Conservation (phyloP, 2,888 invertebrate species). For the Cyclophora punctaria region DNA sequence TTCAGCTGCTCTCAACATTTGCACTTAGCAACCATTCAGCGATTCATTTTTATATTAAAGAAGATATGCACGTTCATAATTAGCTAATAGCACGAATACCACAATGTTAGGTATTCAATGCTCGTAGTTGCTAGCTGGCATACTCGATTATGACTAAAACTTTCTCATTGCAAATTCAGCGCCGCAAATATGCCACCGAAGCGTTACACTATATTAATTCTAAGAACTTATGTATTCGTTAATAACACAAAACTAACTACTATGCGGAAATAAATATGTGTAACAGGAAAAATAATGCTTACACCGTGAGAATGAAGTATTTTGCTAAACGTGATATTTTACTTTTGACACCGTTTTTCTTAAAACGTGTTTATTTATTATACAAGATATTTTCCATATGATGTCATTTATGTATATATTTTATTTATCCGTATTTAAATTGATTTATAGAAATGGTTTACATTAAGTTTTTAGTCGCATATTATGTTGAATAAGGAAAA, state of each 20-base stretch:
- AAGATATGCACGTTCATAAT: no score
- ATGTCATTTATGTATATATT: conserved; percentile 22
- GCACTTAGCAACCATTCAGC: no score
- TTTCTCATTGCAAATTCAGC: conserved; percentile 6
- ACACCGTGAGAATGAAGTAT: conserved; percentile 33
- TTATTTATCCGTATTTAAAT: no score
- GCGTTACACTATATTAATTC: conserved; percentile 8
- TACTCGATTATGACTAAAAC: conserved; percentile 2
- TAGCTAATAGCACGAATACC: no score
- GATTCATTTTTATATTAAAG: no score
- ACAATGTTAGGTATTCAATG: no score
- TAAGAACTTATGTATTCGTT: conserved; percentile 11
- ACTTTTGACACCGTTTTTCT: neutral
- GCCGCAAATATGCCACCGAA: conserved; percentile 2
- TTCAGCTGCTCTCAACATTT: no score
- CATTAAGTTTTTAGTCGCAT: no score
- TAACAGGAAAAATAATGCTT: conserved; percentile 27
- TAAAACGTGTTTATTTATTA: conserved; percentile 34
- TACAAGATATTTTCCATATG: conserved; percentile 12
- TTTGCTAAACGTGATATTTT: conserved; percentile 25
- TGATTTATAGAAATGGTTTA: no score
- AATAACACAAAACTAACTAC: conserved; percentile 1
- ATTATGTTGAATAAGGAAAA: no score
- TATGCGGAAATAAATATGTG: conserved; percentile 22
- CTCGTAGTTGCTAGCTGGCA: no score